These are phyloP conservation scores for Prosopocoilus inquinatus DNA, from an alignment of 2,888 invertebrate genomes.

Conservation along the genomic window DNA sequence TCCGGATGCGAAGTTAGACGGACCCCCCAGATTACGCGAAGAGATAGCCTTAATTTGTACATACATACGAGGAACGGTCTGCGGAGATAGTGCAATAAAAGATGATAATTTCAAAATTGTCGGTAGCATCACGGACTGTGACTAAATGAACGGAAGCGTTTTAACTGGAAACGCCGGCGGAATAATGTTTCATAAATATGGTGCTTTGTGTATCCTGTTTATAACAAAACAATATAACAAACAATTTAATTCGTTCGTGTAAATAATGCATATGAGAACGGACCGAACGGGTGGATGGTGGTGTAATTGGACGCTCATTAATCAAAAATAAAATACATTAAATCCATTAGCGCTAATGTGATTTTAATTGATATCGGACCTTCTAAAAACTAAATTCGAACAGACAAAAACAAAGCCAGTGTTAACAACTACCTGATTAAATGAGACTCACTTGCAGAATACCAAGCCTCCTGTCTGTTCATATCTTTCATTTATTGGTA, in stretches of 20 bases:
- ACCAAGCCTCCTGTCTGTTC: too few relatives aligned
- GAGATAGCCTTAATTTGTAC: not conserved
- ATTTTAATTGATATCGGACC: constrained; percentile 28
- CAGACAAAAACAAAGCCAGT: constrained; percentile 25
- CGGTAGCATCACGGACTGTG: constrained; percentile 5
- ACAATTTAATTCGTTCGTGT: constrained; percentile 28
- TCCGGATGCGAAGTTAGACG: not conserved
- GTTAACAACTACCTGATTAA: constrained; percentile 8
- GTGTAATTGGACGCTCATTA: constrained; percentile 17
- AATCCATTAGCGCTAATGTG: constrained; percentile 31
- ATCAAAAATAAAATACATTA: constrained; percentile 29
- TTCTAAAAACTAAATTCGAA: constrained; percentile 19
- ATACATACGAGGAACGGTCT: not conserved
- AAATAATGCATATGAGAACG: constrained; percentile 29
- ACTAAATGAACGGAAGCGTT: constrained; percentile 11
- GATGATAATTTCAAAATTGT: constrained; percentile 8
- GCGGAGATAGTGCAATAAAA: constrained; percentile 4
- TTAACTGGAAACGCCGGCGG: constrained; percentile 4
- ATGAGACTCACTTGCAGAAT: too few relatives aligned
- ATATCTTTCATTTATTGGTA: too few relatives aligned
- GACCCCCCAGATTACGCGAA: not conserved
- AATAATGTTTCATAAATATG: constrained; percentile 18
- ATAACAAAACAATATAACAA: constrained; percentile 25
- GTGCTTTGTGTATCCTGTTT: constrained; percentile 23
- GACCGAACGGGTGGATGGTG: constrained; percentile 1